These are phyloP conservation scores for Pungitius pungitius DNA, from an alignment of 2,113 vertebrate species.

Conservation along the genomic window DNA sequence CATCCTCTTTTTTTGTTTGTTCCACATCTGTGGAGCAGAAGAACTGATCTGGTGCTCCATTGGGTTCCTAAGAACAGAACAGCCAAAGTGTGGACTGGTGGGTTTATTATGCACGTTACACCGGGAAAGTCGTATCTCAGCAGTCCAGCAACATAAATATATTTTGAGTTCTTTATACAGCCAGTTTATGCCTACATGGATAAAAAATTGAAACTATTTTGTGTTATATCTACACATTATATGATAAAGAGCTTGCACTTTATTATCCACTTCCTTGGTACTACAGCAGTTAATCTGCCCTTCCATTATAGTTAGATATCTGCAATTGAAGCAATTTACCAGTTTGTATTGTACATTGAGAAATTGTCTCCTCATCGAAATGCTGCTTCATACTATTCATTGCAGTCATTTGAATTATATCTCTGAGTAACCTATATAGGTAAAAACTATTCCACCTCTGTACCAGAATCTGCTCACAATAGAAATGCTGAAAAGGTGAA, in stretches of 20 bases:
- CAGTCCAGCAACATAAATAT: background rate
- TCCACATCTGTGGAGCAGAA: too few species aligned
- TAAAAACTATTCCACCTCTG: background rate
- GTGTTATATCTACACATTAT: background rate
- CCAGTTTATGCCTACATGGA: background rate
- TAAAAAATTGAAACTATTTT: background rate
- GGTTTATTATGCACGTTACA: background rate
- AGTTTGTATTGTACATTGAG: background rate
- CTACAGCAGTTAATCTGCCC: background rate
- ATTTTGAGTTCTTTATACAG: background rate
- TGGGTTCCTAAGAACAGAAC: background rate
- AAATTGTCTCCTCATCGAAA: background rate
- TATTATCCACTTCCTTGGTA: background rate
- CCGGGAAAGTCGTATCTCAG: too few species aligned
- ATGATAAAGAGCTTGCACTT: background rate
- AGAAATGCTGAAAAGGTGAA: background rate
- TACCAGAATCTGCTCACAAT: background rate
- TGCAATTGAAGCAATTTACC: background rate
- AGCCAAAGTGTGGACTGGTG: background rate
- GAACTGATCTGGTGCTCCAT: too few species aligned
- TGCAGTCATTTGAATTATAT: slow-evolving; percentile 12
- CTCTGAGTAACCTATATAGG: background rate
- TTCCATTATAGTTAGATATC: background rate
- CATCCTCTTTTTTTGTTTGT: too few species aligned
- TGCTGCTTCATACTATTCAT: background rate